Evolutionary conservation across 2,113 vertebrate genomes (phyloP).

Genomic region (Bothrops jararaca): DNA sequence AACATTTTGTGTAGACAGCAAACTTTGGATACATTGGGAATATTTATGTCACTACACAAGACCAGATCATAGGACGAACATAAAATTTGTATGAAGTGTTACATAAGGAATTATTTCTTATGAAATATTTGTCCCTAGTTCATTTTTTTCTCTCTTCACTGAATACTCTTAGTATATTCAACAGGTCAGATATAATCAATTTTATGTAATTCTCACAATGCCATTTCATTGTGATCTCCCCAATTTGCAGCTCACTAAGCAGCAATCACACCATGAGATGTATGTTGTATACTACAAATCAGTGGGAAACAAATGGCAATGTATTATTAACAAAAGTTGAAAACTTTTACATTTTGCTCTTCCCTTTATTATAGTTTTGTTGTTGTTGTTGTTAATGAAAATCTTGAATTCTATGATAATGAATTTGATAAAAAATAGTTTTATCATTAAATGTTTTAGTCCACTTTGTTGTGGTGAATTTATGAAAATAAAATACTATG

Average conservation of each 20-base stretch:
- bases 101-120: slow-evolving; percentile 35
- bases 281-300: not conserved
- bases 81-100: slow-evolving; percentile 7
- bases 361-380: not conserved
- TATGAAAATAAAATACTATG: not conserved
- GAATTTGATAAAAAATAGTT: not conserved
- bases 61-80: slow-evolving; percentile 24
- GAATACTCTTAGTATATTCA: slow-evolving; percentile 41
- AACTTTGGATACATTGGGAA: slow-evolving; percentile 19
- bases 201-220: slow-evolving; percentile 19
- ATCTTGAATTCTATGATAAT: not conserved
- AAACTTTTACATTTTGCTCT: slow-evolving; percentile 9
- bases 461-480: not conserved
- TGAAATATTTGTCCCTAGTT: slow-evolving; percentile 4
- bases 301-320: not conserved
- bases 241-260: slow-evolving; percentile 28
- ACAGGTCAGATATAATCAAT: not conserved
- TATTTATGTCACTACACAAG: slow-evolving; percentile 46
- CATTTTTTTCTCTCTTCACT: slow-evolving; percentile 12
- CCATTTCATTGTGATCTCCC: slow-evolving; percentile 18
- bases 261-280: slow-evolving; percentile 5
- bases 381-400: not conserved
- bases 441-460: not conserved
- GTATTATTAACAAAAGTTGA: not conserved
- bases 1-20: slow-evolving; percentile 19